Percentiles rank a stretch among this genome's conserved stretches.
These are phyloP conservation scores for Semotilus atromaculatus DNA, from an alignment of 2,797 vertebrate genomes.

Conservation along the genomic window DNA sequence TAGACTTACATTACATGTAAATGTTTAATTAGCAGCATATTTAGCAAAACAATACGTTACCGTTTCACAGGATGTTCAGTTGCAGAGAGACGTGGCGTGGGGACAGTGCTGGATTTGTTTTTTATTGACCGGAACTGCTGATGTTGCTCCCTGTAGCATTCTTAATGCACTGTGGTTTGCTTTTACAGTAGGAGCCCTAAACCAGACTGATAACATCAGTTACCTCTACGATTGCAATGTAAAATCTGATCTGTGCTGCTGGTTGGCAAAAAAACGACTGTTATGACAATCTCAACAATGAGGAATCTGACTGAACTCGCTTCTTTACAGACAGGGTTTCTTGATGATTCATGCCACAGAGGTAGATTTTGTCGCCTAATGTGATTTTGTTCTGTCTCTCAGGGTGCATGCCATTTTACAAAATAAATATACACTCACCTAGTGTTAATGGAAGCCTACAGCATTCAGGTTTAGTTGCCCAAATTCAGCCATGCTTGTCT, in stretches of 20 bases:
- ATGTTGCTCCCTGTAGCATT: conserved; percentile 12
- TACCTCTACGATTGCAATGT: background rate
- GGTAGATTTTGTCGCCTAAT: conserved; percentile 35
- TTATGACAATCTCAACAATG: conserved; percentile 2
- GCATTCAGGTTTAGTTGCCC: conserved; percentile 11
- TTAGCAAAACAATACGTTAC: background rate
- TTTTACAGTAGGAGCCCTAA: conserved; percentile 10
- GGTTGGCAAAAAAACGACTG: background rate
- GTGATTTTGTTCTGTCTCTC: conserved; percentile 46
- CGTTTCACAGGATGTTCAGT: background rate
- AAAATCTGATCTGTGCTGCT: conserved; percentile 25
- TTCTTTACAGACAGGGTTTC: background rate
- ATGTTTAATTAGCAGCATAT: conserved; percentile 25
- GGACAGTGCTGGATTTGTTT: conserved; percentile 9
- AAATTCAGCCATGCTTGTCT: conserved; percentile 11
- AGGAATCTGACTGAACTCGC: background rate
- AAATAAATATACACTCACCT: conserved; percentile 12
- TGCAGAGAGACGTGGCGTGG: background rate
- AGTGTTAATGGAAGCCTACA: conserved; percentile 31
- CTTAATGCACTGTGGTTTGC: conserved; percentile 3
- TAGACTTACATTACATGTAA: conserved; percentile 12
- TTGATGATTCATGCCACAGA: conserved; percentile 45
- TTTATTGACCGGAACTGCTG: conserved; percentile 29
- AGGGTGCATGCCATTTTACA: conserved; percentile 33
- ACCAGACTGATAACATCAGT: conserved; percentile 31